Evolutionary conservation across 2,888 invertebrate species (phyloP), one percentile per base, ranked within the genome.

Genomic region (Meliscaeva auricollis): DNA sequence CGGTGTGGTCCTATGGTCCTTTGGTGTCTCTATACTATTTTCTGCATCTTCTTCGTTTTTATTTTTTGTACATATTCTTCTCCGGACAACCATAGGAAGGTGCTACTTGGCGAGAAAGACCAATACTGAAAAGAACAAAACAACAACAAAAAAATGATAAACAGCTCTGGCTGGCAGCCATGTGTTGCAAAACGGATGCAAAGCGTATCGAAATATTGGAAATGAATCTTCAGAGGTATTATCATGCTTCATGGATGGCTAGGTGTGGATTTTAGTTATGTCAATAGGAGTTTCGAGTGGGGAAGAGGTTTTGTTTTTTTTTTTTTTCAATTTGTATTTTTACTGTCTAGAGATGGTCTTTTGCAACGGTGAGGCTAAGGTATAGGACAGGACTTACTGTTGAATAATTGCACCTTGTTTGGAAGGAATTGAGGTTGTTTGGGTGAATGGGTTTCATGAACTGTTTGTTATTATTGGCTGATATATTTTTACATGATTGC

Each of bases 111-210:
- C 48, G 54, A 70, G 41, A 64, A 84, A 79, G 35, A 58, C 13
- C 13, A 9, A 26, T 26, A 26, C 26, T 3, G 26, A 26, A 26
- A 26, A 26, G 26, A 46, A 64, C 15, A n/a, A 38, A 17, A 9
- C 26, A 79, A 46, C 64, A 52, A 46, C 68, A 17, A 7, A 68
- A 74, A 73, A 68, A 30, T 56, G 68, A 68, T 80, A 80, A 84
- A 66, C 72, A 72, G 38, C 72, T 76, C 74, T 38, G 52, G 66
- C 66, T 32, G 85, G 81, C 52, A 73, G 85, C 85, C 81, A 85
- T 85, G 81, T 85, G 85, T 85, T 85, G 73, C 83, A 69, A 64
- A 74, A 79, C 74, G 80, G 81, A 85, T 84, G 84, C 84, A 72
- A 58, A 75, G 79, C 85, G 62, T 73, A 73, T 77, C 58, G 81